Conservation (phyloP, 2,113 vertebrate species). For the Donacobius atricapilla region DNA sequence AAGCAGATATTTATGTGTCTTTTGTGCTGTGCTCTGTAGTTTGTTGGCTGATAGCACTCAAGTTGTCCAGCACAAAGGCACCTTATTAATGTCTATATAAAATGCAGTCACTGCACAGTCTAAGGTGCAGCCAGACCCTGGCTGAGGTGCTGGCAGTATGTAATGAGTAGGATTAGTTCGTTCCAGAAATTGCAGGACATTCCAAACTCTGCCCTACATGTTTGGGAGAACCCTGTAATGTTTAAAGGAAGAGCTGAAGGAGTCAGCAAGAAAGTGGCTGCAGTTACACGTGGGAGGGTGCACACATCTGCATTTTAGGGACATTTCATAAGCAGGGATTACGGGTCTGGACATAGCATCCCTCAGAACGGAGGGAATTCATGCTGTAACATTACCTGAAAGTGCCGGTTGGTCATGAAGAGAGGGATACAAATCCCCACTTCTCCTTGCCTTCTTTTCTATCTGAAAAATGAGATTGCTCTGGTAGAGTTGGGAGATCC, state of each 20-base stretch:
- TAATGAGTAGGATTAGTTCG: neutral
- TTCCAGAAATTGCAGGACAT: neutral
- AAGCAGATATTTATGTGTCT: neutral
- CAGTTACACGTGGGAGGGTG: neutral
- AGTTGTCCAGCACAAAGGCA: neutral
- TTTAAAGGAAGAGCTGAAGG: neutral
- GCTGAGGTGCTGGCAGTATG: neutral
- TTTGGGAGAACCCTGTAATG: neutral
- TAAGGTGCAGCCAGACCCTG: neutral
- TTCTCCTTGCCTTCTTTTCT: neutral
- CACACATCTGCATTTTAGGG: neutral
- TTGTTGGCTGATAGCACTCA: neutral
- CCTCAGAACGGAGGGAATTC: neutral
- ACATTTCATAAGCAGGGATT: neutral
- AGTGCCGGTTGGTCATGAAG: neutral
- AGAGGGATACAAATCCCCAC: neutral
- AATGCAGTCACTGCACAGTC: neutral
- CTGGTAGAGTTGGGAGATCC: neutral
- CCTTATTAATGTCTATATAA: neutral
- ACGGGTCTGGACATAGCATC: neutral
- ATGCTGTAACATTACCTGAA: neutral
- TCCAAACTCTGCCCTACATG: neutral
- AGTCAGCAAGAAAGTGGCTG: neutral
- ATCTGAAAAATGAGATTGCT: neutral
- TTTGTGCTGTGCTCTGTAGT: neutral